phyloP scores from a whole-genome alignment of 2,888 invertebrate genomes.

The Odontocolon sp. region DNA sequence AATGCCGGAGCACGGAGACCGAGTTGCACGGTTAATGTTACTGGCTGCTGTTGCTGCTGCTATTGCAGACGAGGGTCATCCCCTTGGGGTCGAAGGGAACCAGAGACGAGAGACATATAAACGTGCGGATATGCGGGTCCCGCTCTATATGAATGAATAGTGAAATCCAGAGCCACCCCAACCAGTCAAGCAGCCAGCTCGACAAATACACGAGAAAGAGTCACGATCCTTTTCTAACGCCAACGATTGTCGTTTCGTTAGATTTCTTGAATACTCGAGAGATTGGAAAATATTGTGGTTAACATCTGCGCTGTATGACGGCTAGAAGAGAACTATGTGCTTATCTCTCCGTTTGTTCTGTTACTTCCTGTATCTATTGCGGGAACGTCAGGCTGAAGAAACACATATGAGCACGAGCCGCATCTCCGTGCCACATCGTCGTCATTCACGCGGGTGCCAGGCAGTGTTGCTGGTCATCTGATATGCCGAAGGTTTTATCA shows the following conservation, averaged over 20 bases:
- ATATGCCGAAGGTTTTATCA: constrained; percentile 43
- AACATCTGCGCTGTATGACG: background rate
- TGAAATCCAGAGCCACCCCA: constrained; percentile 32
- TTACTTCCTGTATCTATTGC: background rate
- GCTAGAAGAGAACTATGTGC: no score
- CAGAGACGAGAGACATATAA: background rate
- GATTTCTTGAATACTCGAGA: constrained; percentile 14
- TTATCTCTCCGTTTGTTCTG: constrained; percentile 14
- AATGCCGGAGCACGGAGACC: constrained; percentile 36
- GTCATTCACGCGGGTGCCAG: constrained; percentile 13
- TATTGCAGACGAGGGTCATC: constrained; percentile 52
- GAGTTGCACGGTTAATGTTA: constrained; percentile 1
- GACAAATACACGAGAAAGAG: constrained; percentile 13
- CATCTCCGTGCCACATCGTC: background rate
- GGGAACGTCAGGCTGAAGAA: background rate
- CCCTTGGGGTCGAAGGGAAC: constrained; percentile 52
- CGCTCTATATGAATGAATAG: constrained; percentile 32
- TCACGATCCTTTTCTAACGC: constrained; percentile 7
- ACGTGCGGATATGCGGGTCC: background rate
- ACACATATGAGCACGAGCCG: background rate
- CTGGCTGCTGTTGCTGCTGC: constrained; percentile 17
- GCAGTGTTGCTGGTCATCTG: constrained; percentile 22
- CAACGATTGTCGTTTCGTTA: constrained; percentile 5
- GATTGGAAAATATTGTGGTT: constrained; percentile 2
- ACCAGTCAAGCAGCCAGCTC: constrained; percentile 1